Evolutionary conservation across 2,888 invertebrate genomes (phyloP).

Genomic region (Nyleta sp.): DNA sequence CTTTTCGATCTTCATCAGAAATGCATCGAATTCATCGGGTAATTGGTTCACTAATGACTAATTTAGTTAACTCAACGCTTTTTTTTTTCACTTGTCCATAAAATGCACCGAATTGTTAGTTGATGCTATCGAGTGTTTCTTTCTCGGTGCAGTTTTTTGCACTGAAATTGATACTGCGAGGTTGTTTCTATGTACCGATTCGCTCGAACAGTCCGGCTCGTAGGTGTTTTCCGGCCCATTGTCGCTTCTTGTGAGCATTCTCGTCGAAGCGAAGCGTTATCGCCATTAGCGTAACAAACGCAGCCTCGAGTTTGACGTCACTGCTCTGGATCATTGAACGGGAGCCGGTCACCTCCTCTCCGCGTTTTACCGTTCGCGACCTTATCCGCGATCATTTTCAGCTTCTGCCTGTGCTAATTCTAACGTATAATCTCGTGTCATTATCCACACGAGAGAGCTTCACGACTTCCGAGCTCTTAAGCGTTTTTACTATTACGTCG

Average conservation of each 20-base stretch:
- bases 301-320: constrained; percentile 43
- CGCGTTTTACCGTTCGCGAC: constrained; percentile 69
- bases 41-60: too few relatives aligned
- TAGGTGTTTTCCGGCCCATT: constrained; percentile 60
- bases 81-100: too few relatives aligned
- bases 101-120: too few relatives aligned
- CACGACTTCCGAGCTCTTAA: constrained; percentile 60
- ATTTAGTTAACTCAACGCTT: too few relatives aligned
- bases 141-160: too few relatives aligned
- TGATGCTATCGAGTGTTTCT: too few relatives aligned
- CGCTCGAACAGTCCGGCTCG: constrained; percentile 43
- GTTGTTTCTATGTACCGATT: constrained; percentile 23
- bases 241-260: constrained; percentile 68
- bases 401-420: constrained; percentile 71
- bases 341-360: constrained; percentile 57
- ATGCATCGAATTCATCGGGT: too few relatives aligned
- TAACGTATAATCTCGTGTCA: constrained; percentile 74
- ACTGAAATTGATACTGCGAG: too few relatives aligned
- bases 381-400: constrained; percentile 66
- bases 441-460: constrained; percentile 67
- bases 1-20: too few relatives aligned
- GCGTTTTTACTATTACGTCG: constrained; percentile 51
- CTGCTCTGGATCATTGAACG: constrained; percentile 66
- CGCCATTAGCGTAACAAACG: constrained; percentile 76
- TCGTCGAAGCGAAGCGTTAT: constrained; percentile 74